Evolutionary conservation across 2,888 invertebrate species (phyloP).

Genomic region (Spilarctia lutea): DNA sequence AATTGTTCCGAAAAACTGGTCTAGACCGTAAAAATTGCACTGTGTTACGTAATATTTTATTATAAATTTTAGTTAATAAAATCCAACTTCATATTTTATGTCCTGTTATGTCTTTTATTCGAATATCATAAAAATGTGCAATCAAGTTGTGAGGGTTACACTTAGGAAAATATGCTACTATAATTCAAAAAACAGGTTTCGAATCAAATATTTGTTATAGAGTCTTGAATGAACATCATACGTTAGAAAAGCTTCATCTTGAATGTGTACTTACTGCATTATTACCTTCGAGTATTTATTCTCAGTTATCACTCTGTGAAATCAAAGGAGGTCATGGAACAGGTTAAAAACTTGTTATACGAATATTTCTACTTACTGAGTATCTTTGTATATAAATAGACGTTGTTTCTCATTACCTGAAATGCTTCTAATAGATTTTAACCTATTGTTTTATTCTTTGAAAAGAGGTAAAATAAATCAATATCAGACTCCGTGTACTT

Average conservation of each 20-base stretch:
- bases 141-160: too few species aligned
- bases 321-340: constrained; percentile 5
- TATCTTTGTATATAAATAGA: neutral
- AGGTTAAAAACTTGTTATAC: constrained; percentile 3
- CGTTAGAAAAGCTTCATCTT: neutral
- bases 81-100: too few species aligned
- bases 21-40: too few species aligned
- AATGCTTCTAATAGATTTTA: neutral
- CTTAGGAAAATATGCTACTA: neutral
- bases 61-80: too few species aligned
- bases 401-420: neutral
- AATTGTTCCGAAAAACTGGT: neutral
- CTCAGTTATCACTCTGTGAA: constrained; percentile 13
- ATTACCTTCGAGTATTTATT: neutral
- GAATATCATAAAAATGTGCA: too few species aligned
- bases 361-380: neutral
- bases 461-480: too few species aligned
- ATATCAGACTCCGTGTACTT: too few species aligned
- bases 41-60: too few species aligned
- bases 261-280: neutral
- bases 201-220: neutral
- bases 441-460: neutral
- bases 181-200: neutral
- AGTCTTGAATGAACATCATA: neutral
- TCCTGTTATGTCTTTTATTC: too few species aligned